phyloP scores from a whole-genome alignment of 2,888 invertebrate genomes.

The Caenorhabditis doughertyi region DNA sequence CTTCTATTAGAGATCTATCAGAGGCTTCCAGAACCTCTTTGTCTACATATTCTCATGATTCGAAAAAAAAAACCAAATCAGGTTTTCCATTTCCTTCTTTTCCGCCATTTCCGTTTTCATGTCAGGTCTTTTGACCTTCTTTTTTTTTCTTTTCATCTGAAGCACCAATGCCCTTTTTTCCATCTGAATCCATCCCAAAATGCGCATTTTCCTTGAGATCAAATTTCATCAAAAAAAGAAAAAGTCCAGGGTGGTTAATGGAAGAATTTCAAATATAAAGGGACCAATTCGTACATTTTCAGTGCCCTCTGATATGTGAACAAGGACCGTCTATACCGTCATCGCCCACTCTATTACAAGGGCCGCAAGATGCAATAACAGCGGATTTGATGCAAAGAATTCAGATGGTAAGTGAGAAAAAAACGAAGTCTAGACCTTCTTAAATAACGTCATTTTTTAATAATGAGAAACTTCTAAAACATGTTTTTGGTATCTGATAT shows the following conservation, averaged over 20 bases:
- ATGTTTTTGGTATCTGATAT: no score
- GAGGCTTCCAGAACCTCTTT: no score
- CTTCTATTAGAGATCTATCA: no score
- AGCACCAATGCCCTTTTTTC: background rate
- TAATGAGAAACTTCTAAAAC: background rate
- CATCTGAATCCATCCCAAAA: background rate
- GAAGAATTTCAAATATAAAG: no score
- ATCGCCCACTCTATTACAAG: conserved; percentile 71
- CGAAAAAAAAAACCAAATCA: no score
- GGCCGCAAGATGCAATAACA: conserved; percentile 54
- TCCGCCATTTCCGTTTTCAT: no score
- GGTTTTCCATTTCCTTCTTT: background rate
- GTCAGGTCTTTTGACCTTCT: background rate
- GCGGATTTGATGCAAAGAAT: conserved; percentile 81
- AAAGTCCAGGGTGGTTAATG: no score
- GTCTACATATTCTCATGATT: no score
- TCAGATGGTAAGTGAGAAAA: conserved; percentile 79
- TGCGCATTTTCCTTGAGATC: no score
- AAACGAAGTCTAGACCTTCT: no score
- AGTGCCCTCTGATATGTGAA: conserved; percentile 81
- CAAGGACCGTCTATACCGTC: conserved; percentile 81
- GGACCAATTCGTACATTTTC: no score
- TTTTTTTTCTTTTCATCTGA: background rate
- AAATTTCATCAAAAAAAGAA: background rate
- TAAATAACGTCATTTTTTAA: background rate